Base-by-base conservation (phyloP, 2,797 vertebrate genomes). In the Enteromius treurensis region DNA sequence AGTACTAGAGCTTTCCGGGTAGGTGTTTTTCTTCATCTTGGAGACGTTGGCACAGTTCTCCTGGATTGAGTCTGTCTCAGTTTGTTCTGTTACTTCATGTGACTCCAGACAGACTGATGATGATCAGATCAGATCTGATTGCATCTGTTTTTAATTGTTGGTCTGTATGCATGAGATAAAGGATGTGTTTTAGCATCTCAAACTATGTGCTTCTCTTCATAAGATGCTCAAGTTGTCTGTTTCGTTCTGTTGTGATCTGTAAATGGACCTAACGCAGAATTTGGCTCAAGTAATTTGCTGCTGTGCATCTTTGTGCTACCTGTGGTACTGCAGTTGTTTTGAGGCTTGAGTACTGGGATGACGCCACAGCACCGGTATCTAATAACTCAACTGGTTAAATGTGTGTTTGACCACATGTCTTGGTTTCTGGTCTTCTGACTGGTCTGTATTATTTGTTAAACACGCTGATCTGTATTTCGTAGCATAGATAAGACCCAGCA, bases 391-490 rank as follows among this genome's bases (percentile, higher is more conserved):
- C 23, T 45, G 1, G 40, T 23, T 70, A 70, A 70, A 26, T 40
- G n/a, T 70, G 40, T n/a, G 14, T 37, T 45, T 70, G 40, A 34
- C 47, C 70, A 73, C 47, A 7, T 34, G 51, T 64, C 71, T 49
- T n/a, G n/a, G n/a, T n/a, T n/a, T n/a, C n/a, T 58, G 19, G 64
- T 6, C 21, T 3, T 42, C 5, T 42, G 34, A 42, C 53, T 23
- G 34, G 4, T 71, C 19, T 80, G 60, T 45, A 32, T 0, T 86
- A 75, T 62, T 26, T 13, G 58, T 13, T 65, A 19, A 87, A 75
- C 26, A 64, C 42, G 3, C 0, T 82, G 68, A 82, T 77, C 77
- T 77, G 67, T 58, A 23, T 69, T 73, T 11, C 29, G 62, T 85
- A 64, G 23, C 34, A 21, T 58, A 55, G 17, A 42, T 23, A 34